Conservation (phyloP, 2,113 vertebrate species). For the Pipa parva region DNA sequence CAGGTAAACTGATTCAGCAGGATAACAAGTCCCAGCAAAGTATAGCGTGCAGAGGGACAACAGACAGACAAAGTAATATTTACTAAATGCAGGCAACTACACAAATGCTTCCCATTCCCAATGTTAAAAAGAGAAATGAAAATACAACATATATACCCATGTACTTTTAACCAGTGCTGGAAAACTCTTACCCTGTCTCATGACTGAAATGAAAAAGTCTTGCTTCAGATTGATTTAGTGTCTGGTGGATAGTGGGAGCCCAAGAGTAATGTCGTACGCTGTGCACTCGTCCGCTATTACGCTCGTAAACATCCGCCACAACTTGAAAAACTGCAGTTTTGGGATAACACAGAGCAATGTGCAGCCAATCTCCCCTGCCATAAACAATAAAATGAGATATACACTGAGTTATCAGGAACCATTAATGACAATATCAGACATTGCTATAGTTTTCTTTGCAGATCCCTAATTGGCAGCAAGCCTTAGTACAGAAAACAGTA, state of each 20-base stretch:
- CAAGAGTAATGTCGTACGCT: slow-evolving; percentile 27
- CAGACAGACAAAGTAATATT: background rate
- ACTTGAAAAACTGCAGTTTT: slow-evolving; percentile 44
- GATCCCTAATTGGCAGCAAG: too few species aligned
- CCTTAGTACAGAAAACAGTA: too few species aligned
- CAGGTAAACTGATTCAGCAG: slow-evolving; percentile 10
- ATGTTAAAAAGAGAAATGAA: too few species aligned
- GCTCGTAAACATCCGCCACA: slow-evolving; percentile 45
- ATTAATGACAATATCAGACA: too few species aligned
- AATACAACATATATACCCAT: background rate
- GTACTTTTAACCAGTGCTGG: background rate
- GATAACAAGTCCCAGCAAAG: slow-evolving; percentile 31
- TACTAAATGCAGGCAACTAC: too few species aligned
- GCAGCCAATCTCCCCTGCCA: slow-evolving; percentile 47
- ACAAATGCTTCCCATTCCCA: too few species aligned
- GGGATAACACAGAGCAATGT: slow-evolving; percentile 48
- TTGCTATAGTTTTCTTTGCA: too few species aligned
- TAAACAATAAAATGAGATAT: background rate
- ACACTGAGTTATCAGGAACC: too few species aligned
- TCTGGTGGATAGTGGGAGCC: background rate
- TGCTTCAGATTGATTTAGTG: background rate
- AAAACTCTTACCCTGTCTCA: slow-evolving; percentile 38
- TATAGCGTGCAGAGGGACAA: slow-evolving; percentile 3
- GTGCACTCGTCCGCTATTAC: slow-evolving; percentile 45
- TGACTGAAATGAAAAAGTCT: slow-evolving; percentile 38